These are phyloP conservation scores for Drosophila watanabei DNA, from an alignment of 1,140 invertebrate species.

Conservation along the genomic window DNA sequence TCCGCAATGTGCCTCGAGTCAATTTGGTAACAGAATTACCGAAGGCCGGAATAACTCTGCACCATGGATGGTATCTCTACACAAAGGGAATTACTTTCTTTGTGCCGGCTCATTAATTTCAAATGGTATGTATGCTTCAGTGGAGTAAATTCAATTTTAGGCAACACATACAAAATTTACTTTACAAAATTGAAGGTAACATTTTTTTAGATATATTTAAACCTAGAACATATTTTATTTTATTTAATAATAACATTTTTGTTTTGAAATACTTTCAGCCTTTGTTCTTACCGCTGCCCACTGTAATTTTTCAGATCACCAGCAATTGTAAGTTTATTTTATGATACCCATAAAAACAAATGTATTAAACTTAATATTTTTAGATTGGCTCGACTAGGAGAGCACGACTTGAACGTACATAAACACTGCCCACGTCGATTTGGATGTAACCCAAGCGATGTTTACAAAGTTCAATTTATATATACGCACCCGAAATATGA, in stretches of 20 bases:
- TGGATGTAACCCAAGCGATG: not conserved
- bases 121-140: not conserved
- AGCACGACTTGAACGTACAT: not conserved
- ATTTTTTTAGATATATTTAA: too few species aligned
- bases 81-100: not conserved
- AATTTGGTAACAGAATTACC: not conserved
- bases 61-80: slow-evolving; percentile 1
- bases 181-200: too few species aligned
- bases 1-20: not conserved
- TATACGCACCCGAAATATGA: not conserved
- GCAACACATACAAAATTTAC: too few species aligned
- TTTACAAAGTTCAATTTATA: not conserved
- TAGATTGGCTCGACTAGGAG: slow-evolving; percentile 6
- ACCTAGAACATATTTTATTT: too few species aligned
- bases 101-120: slow-evolving; percentile 7
- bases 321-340: too few species aligned
- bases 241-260: too few species aligned
- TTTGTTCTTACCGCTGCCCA: slow-evolving; percentile 10
- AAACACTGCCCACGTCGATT: not conserved
- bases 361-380: too few species aligned
- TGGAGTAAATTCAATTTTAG: too few species aligned
- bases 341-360: too few species aligned
- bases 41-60: not conserved
- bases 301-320: not conserved
- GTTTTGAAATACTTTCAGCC: not conserved